Evolutionary conservation across 2,888 invertebrate species (phyloP), one percentile per base, ranked within the genome.

Genomic region (Nasonovia ribisnigri): DNA sequence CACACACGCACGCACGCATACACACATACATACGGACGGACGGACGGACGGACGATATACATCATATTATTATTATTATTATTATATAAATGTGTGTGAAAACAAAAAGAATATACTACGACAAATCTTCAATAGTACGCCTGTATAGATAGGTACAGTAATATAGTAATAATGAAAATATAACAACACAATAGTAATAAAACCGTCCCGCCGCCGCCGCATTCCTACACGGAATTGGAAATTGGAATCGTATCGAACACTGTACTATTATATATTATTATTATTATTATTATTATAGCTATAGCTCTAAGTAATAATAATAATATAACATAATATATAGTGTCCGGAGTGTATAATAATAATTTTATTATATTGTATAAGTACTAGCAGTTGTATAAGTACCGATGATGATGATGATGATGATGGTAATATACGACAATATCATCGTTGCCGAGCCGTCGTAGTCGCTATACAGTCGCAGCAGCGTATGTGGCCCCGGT

Each of bases 171-270:
- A 48, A 36, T 36, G 57, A 86, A 54, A 29, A 48, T 48, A 89
- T 77, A 88, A 77, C 84, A 84, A 90, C 84, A 90, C 43, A 86
- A 67, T 92, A 92, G 36, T 92, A 92, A 67, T 46, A 92, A 88
- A 92, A 88, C 48, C 92, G 67, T 67, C 67, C 92, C 67, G 87
- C 87, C 48, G 60, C 42, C 92, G 92, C 51, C 57, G 84, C 93
- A 93, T 93, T 93, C 93, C 93, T 67, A 93, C 93, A 93, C 93
- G 93, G 93, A 93, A 93, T 93, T 89, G 93, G 89, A 93, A 89
- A 90, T 90, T 89, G 90, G 89, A 93, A 93, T 93, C 93, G 93
- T 57, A 93, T 89, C 84, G 90, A 90, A 84, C 46, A 48, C 60
- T 90, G n/a, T 42, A 51, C n/a, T 42, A 86, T 46, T 87, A 90